Percentiles rank a stretch among this genome's conserved stretches.
Evolutionary conservation across 2,797 vertebrate species (phyloP).

Genomic region (Notolepis coatsorum): DNA sequence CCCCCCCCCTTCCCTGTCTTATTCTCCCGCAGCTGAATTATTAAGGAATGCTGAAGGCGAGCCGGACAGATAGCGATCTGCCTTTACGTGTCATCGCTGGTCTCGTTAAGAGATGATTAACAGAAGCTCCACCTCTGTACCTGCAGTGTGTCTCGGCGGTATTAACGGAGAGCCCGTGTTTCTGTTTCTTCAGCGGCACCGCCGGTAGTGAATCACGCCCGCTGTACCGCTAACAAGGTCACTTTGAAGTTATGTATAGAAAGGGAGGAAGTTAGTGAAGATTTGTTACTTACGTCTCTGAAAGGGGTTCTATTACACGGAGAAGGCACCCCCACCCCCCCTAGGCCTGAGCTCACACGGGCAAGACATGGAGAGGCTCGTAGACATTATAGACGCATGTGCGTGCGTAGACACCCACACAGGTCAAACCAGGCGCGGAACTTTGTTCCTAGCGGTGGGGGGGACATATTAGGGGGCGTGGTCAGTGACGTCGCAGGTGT

Average conservation of each 20-base stretch:
- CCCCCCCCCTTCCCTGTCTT: too few relatives aligned
- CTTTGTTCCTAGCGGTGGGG: too few relatives aligned
- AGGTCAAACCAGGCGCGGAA: too few relatives aligned
- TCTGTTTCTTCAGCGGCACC: slow-evolving; percentile 40
- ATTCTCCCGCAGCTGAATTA: slow-evolving; percentile 63
- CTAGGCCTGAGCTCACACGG: too few relatives aligned
- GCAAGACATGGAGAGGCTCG: too few relatives aligned
- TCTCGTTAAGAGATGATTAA: slow-evolving; percentile 72
- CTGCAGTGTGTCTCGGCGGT: slow-evolving; percentile 48
- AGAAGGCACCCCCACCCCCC: too few relatives aligned
- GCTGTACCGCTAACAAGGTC: slow-evolving; percentile 63
- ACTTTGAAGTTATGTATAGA: slow-evolving; percentile 52
- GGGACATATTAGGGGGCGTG: too few relatives aligned
- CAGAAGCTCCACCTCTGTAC: slow-evolving; percentile 42
- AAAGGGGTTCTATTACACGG: slow-evolving; percentile 39
- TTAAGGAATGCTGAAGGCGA: slow-evolving; percentile 61
- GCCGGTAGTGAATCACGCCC: slow-evolving; percentile 47
- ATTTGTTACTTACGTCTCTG: slow-evolving; percentile 51
- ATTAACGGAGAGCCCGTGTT: slow-evolving; percentile 31
- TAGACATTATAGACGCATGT: slow-evolving; percentile 35
- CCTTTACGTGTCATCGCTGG: slow-evolving; percentile 49
- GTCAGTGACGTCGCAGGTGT: too few relatives aligned
- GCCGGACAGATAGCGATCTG: slow-evolving; percentile 55
- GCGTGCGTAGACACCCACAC: slow-evolving; percentile 30
- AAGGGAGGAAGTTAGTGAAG: slow-evolving; percentile 25